Evolutionary conservation across 1,140 invertebrate genomes (phyloP).

Genomic region (Danaus plexippus): DNA sequence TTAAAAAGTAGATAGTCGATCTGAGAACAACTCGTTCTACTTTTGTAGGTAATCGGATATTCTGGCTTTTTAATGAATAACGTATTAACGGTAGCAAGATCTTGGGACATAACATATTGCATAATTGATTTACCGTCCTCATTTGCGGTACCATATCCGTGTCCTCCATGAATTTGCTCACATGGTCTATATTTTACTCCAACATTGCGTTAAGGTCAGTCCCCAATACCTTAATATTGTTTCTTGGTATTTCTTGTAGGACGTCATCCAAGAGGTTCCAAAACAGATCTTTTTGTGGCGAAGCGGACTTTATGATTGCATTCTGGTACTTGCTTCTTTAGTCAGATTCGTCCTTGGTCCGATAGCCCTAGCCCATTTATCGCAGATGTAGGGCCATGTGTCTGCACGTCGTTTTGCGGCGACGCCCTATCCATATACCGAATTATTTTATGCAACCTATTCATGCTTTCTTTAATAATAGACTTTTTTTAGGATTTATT

Average conservation of each 20-base stretch:
- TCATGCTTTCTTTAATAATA: too few relatives aligned
- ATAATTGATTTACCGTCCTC: conserved; percentile 7
- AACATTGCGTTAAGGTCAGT: conserved; percentile 21
- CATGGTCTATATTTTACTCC: conserved; percentile 4
- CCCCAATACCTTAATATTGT: conserved; percentile 6
- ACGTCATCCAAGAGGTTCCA: conserved; percentile 2
- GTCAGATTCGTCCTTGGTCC: background rate
- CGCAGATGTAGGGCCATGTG: conserved; percentile 6
- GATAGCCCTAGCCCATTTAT: conserved; percentile 2
- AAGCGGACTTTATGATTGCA: background rate
- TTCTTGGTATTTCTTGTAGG: conserved; percentile 7
- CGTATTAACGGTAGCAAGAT: conserved; percentile 11
- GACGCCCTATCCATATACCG: conserved; percentile 1
- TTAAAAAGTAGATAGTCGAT: conserved; percentile 4
- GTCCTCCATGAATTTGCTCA: conserved; percentile 12
- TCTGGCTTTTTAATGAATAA: conserved; percentile 8
- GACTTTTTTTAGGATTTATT: too few relatives aligned
- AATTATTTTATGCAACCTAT: too few relatives aligned
- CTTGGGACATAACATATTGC: conserved; percentile 3
- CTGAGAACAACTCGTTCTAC: background rate
- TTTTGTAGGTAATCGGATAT: conserved; percentile 9
- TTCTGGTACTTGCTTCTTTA: conserved; percentile 1
- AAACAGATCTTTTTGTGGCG: background rate
- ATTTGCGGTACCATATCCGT: conserved; percentile 8
- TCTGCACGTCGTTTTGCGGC: conserved; percentile 1